Evolutionary conservation across 2,888 invertebrate species (phyloP), one percentile per base, ranked within the genome.

Genomic region (Dryobota labecula): DNA sequence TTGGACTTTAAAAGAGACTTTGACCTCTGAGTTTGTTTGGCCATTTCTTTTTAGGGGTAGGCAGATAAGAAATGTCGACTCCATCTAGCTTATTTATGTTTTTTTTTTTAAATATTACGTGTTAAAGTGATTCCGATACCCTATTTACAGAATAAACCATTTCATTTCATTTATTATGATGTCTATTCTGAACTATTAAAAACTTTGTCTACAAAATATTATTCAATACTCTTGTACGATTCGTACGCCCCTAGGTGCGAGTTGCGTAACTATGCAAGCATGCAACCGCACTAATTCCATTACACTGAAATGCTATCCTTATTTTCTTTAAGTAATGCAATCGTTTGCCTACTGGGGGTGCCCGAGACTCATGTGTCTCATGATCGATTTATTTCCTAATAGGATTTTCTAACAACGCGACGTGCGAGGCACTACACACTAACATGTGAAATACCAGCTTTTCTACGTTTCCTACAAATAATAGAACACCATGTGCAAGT

Each of bases 301-400:
- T 84, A 80, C 72, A 78, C 38, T 64, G 81, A 70, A 83, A 82
- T 64, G 53, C 54, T 78, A 83, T 80, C 79, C 86, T 76, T 78
- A 75, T 76, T 82, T 84, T 82, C 80, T 83, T 68, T 45, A 64
- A 73, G 76, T 83, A 86, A 83, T 85, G 70, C 73, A 77, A 77
- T 78, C 45, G 78, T 72, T 76, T 75, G 76, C 78, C 53, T 76
- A 77, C 64, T 33, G 27, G 62, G 82, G 73, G 67, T 70, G 70
- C 61, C 64, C 24, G 64, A 72, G 78, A 71, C 78, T 78, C 73
- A 61, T 69, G 67, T 80, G 67, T 53, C 70, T 33, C 74, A 69
- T 84, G 76, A 83, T 85, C 84, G 86, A 86, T 85, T 85, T 76
- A 77, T 78, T 56, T 79, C 63, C 66, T 84, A 86, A 86, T 79